Percentiles rank a stretch among this genome's conserved stretches.
Evolutionary conservation across 2,113 vertebrate genomes (phyloP).

Genomic region (Chlorodrepanis virens): DNA sequence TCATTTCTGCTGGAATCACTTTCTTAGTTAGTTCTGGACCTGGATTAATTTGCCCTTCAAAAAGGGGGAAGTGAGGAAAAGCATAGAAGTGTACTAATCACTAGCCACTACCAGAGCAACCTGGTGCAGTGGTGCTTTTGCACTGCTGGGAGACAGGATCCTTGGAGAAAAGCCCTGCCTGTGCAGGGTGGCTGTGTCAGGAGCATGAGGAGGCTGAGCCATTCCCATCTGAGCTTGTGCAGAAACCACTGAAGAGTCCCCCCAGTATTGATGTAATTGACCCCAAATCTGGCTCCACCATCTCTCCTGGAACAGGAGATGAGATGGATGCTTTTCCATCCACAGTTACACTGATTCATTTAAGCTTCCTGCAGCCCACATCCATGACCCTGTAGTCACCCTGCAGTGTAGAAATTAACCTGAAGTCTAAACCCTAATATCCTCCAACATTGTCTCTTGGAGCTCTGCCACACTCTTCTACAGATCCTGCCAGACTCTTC

Average conservation of each 20-base stretch:
- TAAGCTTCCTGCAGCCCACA: background rate
- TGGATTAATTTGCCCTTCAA: background rate
- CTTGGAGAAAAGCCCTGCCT: background rate
- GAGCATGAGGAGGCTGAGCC: rapidly evolving
- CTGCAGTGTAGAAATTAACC: background rate
- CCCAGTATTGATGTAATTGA: rapidly evolving
- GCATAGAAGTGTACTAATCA: background rate
- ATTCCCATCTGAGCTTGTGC: background rate
- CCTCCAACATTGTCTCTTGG: background rate
- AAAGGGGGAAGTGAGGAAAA: background rate
- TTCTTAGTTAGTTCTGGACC: background rate
- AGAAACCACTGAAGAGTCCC: background rate
- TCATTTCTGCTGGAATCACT: background rate
- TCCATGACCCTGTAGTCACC: background rate
- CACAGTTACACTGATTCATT: background rate
- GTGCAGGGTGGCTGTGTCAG: background rate
- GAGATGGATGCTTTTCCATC: background rate
- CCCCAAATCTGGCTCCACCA: background rate
- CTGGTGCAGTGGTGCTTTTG: background rate
- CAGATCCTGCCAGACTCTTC: background rate
- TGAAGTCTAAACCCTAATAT: background rate
- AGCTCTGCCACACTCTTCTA: background rate
- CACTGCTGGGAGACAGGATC: rapidly evolving
- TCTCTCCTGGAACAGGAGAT: background rate
- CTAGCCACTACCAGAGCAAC: background rate